Base-by-base conservation (phyloP, 2,888 invertebrate genomes). In the Acanthoscelides obtectus region DNA sequence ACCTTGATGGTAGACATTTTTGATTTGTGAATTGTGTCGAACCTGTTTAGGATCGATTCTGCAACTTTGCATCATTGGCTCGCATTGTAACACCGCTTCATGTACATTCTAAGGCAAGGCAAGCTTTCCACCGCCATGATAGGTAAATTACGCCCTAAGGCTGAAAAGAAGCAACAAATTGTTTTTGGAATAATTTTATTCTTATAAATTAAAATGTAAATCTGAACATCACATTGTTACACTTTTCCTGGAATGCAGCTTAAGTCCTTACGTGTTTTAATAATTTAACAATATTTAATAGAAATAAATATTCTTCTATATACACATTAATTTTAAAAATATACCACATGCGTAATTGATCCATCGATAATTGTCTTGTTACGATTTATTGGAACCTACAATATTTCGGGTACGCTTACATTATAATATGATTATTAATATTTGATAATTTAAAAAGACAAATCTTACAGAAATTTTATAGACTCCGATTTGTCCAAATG, bases 181-280 rank as follows among this genome's bases (percentile, higher is more conserved):
- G 45, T 45, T 45, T 45, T 12, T 45, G 45, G 17, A 45, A 45
- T 45, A 17, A 12, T 6, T 73, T 73, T 73, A 73, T 73, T 73
- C 70, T 73, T 68, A 73, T 72, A 72, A 74, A 74, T 76, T 77
- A 79, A 75, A 77, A 75, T 77, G 77, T 77, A 77, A 76, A 77
- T 80, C 80, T 81, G 80, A 80, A 80, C 81, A 81, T 81, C 80
- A 81, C 81, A 81, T 75, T 75, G 77, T 79, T 80, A 80, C 79
- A 77, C 72, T 76, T 75, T 76, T 76, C 72, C 75, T 77, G 77
- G 77, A 77, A 77, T 77, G 77, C 69, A 73, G 68, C 72, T 73
- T 70, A 74, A 66, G 3, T 64, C 25, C 25, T 45, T 45, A 45
- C 3, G 45, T 66, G 20, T 66, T n/a, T 75, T 75, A 68, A 76